phyloP scores from a whole-genome alignment of 2,888 invertebrate species.

The Drosophila meridionalis region DNA sequence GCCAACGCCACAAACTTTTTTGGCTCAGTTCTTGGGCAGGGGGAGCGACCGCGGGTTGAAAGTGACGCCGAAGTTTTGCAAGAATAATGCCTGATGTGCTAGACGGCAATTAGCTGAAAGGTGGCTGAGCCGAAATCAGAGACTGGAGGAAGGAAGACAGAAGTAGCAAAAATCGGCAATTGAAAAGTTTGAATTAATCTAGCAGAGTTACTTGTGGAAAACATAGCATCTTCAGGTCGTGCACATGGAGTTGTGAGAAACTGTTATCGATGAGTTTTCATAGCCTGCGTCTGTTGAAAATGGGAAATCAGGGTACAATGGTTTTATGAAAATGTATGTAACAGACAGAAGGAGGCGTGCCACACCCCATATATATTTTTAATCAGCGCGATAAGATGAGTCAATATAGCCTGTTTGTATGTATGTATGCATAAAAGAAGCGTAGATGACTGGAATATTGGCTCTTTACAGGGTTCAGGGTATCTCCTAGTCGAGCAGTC shows the following conservation, averaged over 20 bases:
- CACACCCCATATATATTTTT: no score
- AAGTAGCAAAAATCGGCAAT: neutral
- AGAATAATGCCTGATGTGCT: constrained; percentile 27
- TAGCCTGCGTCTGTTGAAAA: neutral
- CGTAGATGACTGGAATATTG: no score
- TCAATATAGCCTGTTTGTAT: no score
- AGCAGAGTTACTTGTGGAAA: neutral
- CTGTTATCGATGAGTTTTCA: neutral
- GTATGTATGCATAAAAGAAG: no score
- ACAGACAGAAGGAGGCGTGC: no score
- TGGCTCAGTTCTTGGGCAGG: constrained; percentile 15
- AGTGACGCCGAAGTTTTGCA: constrained; percentile 54
- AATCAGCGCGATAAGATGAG: no score
- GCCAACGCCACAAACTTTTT: constrained; percentile 60
- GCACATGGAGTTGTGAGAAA: neutral
- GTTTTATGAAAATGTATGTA: no score
- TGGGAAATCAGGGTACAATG: neutral
- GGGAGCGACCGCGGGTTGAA: constrained; percentile 13
- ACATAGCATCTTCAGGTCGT: neutral
- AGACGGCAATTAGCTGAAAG: constrained; percentile 56
- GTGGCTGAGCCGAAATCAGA: constrained; percentile 7
- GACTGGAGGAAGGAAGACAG: neutral
- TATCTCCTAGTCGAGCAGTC: no score
- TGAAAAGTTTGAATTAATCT: constrained; percentile 2
- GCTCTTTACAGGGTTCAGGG: no score